These are phyloP conservation scores for Coelopa pilipes DNA, from an alignment of 2,888 invertebrate genomes.

Conservation along the genomic window DNA sequence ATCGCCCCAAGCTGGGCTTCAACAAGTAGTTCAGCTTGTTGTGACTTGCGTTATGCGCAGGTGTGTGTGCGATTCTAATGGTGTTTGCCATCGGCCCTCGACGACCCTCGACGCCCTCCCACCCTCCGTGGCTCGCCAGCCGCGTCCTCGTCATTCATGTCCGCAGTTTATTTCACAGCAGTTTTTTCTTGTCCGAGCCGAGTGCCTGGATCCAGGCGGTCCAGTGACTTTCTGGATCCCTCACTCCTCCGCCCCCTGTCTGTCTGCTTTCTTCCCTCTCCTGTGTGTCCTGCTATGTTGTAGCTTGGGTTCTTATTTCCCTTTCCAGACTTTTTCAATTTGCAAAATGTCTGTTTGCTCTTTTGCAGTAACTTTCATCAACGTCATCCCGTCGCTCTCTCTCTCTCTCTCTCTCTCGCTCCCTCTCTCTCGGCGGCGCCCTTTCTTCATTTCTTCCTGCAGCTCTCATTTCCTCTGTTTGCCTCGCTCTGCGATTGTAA, in stretches of 20 bases:
- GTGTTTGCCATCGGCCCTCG: too few relatives aligned
- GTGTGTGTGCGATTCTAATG: too few relatives aligned
- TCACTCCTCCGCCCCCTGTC: not conserved
- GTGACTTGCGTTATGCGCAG: too few relatives aligned
- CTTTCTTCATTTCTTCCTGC: not conserved
- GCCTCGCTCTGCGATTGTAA: not conserved
- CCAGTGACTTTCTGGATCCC: slow-evolving; percentile 15
- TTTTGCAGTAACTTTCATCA: slow-evolving; percentile 18
- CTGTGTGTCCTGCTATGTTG: not conserved
- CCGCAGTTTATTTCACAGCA: too few relatives aligned
- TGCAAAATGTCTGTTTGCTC: slow-evolving; percentile 28
- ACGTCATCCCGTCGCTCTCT: not conserved
- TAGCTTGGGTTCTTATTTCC: not conserved
- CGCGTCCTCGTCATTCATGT: too few relatives aligned
- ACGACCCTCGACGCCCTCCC: too few relatives aligned
- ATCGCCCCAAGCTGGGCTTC: too few relatives aligned
- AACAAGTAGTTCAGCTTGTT: too few relatives aligned
- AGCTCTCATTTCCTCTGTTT: not conserved
- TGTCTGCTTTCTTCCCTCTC: not conserved
- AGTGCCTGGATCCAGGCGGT: too few relatives aligned
- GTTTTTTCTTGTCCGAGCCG: too few relatives aligned
- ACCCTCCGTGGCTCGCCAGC: too few relatives aligned
- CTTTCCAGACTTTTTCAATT: slow-evolving; percentile 22
- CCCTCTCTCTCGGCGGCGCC: not conserved
- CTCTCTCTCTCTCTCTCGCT: not conserved